A percentile compares a stretch with the other conserved stretches of the same genome.
Evolutionary conservation across 2,797 vertebrate genomes (phyloP).

Genomic region (Oryzias sinensis): DNA sequence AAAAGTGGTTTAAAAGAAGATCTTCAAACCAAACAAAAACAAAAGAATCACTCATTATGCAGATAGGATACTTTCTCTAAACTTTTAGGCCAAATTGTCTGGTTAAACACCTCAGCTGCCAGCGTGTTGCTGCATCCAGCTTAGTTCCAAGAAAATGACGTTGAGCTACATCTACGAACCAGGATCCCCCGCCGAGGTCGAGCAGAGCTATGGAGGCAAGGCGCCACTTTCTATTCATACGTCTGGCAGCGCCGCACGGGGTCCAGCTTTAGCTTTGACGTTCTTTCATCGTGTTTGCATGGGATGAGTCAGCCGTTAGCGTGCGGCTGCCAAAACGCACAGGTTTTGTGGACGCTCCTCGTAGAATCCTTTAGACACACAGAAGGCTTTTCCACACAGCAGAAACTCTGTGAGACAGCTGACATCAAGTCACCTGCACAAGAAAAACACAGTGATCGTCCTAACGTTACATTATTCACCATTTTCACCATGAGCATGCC

Average conservation of each 20-base stretch:
- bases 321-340: no score
- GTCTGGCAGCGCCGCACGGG: slow-evolving; percentile 40
- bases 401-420: slow-evolving; percentile 6
- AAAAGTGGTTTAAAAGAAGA: no score
- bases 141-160: slow-evolving; percentile 54
- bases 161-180: slow-evolving; percentile 66
- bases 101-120: slow-evolving; percentile 2
- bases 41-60: no score
- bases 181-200: slow-evolving; percentile 61
- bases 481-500: no score
- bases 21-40: no score
- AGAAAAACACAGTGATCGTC: no score
- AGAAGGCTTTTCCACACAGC: slow-evolving; percentile 9
- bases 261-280: slow-evolving; percentile 49
- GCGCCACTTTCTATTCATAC: slow-evolving; percentile 69
- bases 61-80: no score
- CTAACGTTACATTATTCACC: no score
- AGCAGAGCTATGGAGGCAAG: slow-evolving; percentile 55
- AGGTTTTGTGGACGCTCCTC: slow-evolving; percentile 29
- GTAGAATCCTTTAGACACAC: slow-evolving; percentile 42
- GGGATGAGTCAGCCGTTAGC: no score
- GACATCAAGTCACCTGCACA: no score
- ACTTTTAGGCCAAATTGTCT: no score
- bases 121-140: slow-evolving; percentile 55
- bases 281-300: no score